Conservation (phyloP, 2,113 vertebrate genomes). For the Leuciscus idus region DNA sequence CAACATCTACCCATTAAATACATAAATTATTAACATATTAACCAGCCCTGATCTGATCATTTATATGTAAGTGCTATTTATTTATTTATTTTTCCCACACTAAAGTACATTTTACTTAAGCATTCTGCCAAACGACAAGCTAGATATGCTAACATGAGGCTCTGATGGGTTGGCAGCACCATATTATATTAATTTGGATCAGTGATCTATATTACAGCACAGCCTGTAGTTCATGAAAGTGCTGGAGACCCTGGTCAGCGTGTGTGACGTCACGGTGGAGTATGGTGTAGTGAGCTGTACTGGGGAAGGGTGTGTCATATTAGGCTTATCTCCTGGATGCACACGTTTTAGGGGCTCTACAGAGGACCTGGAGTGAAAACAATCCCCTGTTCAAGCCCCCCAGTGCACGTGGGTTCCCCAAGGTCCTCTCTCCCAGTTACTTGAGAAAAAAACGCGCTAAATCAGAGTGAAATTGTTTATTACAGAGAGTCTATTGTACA, state of each 20-base stretch:
- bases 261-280: conserved; percentile 51
- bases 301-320: conserved; percentile 67
- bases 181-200: conserved; percentile 18
- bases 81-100: background rate
- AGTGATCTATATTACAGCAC: conserved; percentile 46
- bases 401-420: background rate
- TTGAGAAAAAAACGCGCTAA: conserved; percentile 43
- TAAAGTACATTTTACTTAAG: background rate
- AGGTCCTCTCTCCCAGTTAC: conserved; percentile 22
- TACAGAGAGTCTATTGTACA: background rate
- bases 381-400: conserved; percentile 13
- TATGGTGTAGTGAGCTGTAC: conserved; percentile 53
- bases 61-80: background rate
- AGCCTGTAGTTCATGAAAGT: conserved; percentile 16
- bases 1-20: conserved; percentile 8
- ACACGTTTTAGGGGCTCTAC: conserved; percentile 63
- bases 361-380: conserved; percentile 44
- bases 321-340: conserved; percentile 72
- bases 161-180: conserved; percentile 60
- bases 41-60: conserved; percentile 9
- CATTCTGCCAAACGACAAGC: conserved; percentile 27
- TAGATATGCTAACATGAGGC: conserved; percentile 50
- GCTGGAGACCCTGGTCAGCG: conserved; percentile 31
- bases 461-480: background rate
- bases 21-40: conserved; percentile 18